These are phyloP conservation scores for Alcedo atthis DNA, from an alignment of 2,797 vertebrate genomes.

Conservation along the genomic window DNA sequence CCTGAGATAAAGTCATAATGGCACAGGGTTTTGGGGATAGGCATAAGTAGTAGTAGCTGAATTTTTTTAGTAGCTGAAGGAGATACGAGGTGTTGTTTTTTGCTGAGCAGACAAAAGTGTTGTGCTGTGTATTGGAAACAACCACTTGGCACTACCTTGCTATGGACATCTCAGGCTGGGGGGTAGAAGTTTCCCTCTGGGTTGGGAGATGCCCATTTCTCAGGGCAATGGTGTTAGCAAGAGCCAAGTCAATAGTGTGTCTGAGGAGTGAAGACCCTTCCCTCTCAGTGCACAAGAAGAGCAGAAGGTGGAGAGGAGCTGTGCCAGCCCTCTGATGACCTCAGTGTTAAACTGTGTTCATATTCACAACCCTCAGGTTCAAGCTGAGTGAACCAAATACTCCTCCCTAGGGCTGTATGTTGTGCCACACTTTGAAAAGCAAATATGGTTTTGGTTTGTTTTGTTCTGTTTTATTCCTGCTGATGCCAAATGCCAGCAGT, in stretches of 20 bases:
- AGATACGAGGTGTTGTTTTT: neutral
- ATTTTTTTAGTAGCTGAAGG: neutral
- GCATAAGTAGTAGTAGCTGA: neutral
- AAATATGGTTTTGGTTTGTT: neutral
- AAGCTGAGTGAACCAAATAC: slow-evolving; percentile 42
- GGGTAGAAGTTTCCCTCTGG: neutral
- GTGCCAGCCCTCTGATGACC: slow-evolving; percentile 37
- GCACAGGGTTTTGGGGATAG: neutral
- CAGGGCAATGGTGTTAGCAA: neutral
- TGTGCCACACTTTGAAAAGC: slow-evolving; percentile 36
- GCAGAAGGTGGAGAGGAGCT: neutral
- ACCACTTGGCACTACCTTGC: neutral
- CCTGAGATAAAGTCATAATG: neutral
- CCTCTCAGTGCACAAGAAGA: neutral
- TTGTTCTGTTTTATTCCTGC: neutral
- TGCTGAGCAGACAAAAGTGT: neutral
- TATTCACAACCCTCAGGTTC: slow-evolving; percentile 38
- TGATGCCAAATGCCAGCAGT: slow-evolving; percentile 32
- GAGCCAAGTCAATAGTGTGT: neutral
- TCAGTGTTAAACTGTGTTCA: slow-evolving; percentile 42
- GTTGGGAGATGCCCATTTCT: neutral
- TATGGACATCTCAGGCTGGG: neutral
- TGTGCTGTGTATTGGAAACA: neutral
- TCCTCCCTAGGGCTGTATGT: slow-evolving; percentile 10
- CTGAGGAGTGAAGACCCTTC: neutral